Evolutionary conservation across 64 coral and sea anemone species (phyloP).

Genomic region (Pocillopora verrucosa): DNA sequence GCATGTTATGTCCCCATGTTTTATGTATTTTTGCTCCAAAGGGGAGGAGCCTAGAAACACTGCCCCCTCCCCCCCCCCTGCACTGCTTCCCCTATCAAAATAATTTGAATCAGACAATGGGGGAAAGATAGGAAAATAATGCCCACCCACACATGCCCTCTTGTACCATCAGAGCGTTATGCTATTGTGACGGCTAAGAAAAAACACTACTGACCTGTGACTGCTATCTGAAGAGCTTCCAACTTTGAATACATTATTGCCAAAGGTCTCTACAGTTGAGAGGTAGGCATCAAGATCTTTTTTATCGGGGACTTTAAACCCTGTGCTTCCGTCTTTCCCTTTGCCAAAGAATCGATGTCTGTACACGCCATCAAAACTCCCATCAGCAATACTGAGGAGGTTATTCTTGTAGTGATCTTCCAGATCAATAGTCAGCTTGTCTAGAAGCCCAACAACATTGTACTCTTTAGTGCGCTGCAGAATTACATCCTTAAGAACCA

Average conservation of each 20-base stretch:
- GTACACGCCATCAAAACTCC: constrained; percentile 63
- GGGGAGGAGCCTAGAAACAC: no score
- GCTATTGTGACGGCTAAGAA: constrained; percentile 10
- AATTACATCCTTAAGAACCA: constrained; percentile 74
- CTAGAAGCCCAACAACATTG: constrained; percentile 76
- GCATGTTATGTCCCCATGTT: no score
- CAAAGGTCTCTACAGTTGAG: constrained; percentile 25
- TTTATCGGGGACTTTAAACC: constrained; percentile 61
- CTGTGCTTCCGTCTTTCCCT: constrained; percentile 52
- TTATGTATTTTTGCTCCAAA: no score
- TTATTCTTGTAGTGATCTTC: constrained; percentile 74
- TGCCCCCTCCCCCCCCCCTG: neutral
- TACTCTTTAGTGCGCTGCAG: constrained; percentile 64
- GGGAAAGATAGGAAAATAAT: constrained; percentile 12
- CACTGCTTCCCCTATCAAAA: constrained; percentile 9
- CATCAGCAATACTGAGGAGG: constrained; percentile 69
- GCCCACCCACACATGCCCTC: constrained; percentile 9
- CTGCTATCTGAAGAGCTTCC: constrained; percentile 51
- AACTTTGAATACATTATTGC: constrained; percentile 63
- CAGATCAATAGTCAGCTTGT: constrained; percentile 59
- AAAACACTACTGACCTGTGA: constrained; percentile 46
- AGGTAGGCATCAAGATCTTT: constrained; percentile 21
- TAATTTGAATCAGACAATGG: constrained; percentile 4
- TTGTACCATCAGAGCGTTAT: constrained; percentile 5
- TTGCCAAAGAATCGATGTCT: constrained; percentile 56